Evolutionary conservation across 2,113 vertebrate species (phyloP).

Genomic region (Chloropsis hardwickii): DNA sequence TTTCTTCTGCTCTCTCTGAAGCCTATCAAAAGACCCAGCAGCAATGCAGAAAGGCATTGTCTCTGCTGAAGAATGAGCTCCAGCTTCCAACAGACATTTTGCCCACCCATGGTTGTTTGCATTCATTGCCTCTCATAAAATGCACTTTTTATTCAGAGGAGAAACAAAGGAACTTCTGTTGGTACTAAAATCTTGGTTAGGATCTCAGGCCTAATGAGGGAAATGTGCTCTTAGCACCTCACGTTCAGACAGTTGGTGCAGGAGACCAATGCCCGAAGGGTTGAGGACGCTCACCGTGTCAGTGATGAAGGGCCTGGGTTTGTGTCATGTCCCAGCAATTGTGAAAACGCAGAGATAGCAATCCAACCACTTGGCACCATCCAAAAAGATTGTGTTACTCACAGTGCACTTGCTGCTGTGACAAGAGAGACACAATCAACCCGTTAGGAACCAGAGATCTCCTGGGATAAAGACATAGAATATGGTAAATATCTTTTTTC

Average conservation of each 20-base stretch:
- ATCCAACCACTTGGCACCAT: background rate
- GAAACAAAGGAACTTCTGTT: slow-evolving; percentile 5
- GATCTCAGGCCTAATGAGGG: background rate
- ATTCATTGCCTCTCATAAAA: background rate
- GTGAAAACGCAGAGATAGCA: background rate
- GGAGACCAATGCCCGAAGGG: background rate
- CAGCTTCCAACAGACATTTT: background rate
- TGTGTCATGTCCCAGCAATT: background rate
- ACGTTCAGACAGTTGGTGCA: background rate
- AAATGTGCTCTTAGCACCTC: slow-evolving; percentile 10
- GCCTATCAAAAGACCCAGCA: background rate
- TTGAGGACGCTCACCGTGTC: background rate
- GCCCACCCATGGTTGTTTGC: background rate
- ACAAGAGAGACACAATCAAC: background rate
- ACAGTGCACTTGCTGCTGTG: background rate
- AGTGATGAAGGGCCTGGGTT: background rate
- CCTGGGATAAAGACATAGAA: background rate
- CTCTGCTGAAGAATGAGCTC: background rate
- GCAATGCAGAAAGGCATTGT: background rate
- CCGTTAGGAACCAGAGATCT: background rate
- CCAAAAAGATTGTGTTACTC: background rate
- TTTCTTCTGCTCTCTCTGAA: background rate
- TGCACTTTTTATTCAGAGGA: background rate
- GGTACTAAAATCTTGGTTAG: background rate
- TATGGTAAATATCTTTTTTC: background rate